These are phyloP conservation scores for Mastomys natalensis DNA, from an alignment of 2,113 vertebrate species.

Conservation along the genomic window DNA sequence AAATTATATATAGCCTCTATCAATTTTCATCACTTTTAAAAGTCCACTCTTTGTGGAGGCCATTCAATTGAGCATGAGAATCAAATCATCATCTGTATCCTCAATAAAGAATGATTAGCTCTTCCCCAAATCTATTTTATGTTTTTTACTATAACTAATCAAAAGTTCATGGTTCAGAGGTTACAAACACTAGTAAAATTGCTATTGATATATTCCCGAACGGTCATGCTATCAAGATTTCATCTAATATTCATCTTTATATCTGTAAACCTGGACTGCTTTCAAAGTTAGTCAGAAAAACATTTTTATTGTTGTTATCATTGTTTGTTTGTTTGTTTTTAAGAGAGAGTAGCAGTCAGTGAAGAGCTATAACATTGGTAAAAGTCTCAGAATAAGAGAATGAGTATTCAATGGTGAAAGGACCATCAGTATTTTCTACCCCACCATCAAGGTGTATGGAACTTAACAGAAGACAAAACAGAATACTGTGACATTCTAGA, in stretches of 20 bases:
- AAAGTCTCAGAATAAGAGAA: background rate
- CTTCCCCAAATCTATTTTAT: background rate
- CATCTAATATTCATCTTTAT: background rate
- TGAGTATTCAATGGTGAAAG: background rate
- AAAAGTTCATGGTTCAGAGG: background rate
- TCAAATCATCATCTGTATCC: background rate
- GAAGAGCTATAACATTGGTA: background rate
- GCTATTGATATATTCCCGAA: background rate
- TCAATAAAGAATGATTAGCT: background rate
- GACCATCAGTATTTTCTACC: background rate
- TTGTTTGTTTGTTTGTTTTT: too few species aligned
- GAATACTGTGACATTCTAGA: background rate
- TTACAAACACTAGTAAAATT: background rate
- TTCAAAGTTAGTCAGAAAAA: background rate
- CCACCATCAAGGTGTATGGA: background rate
- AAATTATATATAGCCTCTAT: background rate
- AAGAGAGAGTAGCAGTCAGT: background rate
- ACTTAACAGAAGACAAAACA: background rate
- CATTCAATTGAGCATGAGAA: background rate
- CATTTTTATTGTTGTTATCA: background rate
- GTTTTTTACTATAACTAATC: background rate
- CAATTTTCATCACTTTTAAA: background rate
- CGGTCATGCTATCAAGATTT: background rate
- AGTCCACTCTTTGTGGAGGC: background rate
- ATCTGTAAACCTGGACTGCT: background rate